These are phyloP conservation scores for Mionectes olivaceus DNA, from an alignment of 2,797 vertebrate species.

Conservation along the genomic window DNA sequence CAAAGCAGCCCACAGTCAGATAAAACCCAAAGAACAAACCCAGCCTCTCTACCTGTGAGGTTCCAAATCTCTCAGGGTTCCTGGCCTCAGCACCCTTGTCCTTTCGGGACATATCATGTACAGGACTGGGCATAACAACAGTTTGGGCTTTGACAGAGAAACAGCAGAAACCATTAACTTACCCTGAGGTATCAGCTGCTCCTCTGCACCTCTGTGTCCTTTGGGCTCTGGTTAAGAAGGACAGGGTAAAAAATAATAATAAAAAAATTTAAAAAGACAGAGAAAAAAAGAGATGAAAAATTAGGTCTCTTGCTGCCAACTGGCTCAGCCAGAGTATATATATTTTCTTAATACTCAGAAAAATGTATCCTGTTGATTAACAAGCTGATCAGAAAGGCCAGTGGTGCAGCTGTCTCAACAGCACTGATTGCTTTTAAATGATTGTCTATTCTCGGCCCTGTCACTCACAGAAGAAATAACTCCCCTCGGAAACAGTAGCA, in stretches of 20 bases:
- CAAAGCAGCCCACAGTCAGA: background rate
- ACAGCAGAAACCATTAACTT: background rate
- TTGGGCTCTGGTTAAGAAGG: conserved; percentile 41
- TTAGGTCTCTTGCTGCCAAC: conserved; percentile 26
- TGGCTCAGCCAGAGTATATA: conserved; percentile 22
- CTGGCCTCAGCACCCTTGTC: background rate
- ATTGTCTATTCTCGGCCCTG: conserved; percentile 33
- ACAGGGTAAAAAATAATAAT: background rate
- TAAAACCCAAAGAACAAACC: background rate
- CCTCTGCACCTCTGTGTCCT: conserved; percentile 54
- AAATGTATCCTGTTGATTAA: conserved; percentile 60
- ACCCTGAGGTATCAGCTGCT: conserved; percentile 61
- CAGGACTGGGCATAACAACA: background rate
- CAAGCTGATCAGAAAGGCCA: conserved; percentile 55
- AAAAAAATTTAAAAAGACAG: background rate
- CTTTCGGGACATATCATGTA: background rate
- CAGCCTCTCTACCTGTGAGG: background rate
- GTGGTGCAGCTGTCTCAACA: conserved; percentile 64
- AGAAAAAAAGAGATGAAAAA: background rate
- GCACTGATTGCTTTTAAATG: conserved; percentile 43
- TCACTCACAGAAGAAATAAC: conserved; percentile 39
- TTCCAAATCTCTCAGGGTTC: background rate
- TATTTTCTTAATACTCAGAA: conserved; percentile 41
- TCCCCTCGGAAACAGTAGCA: conserved; percentile 44
- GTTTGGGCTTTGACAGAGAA: background rate